Percentiles rank a stretch among this genome's conserved stretches.
Conservation (phyloP, 92 coral and sea anemone species). For the Pocillopora meandrina region DNA sequence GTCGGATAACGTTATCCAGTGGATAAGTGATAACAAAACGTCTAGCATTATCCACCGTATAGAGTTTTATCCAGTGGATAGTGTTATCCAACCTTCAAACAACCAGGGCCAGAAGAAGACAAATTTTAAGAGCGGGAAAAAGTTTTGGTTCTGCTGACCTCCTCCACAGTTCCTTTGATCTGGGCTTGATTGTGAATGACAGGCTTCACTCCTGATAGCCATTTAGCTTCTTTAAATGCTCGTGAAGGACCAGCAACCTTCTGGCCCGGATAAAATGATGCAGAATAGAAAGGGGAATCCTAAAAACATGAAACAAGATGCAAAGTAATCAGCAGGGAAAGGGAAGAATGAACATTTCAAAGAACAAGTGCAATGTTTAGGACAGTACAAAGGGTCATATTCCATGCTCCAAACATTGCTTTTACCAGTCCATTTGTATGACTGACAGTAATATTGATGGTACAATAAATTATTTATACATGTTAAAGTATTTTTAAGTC, state of each 20-base stretch:
- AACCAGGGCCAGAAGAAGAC: not conserved
- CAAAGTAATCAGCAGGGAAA: not conserved
- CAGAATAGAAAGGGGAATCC: slow-evolving; percentile 88
- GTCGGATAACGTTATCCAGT: no score
- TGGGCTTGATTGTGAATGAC: slow-evolving; percentile 70
- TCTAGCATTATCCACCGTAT: no score
- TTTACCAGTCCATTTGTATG: no score
- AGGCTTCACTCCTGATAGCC: slow-evolving; percentile 84
- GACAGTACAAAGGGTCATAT: no score
- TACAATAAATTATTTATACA: no score
- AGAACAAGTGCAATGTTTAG: not conserved
- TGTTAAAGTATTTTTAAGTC: not conserved
- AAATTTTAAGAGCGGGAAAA: not conserved
- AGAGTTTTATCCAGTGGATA: no score
- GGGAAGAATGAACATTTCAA: not conserved
- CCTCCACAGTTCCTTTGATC: slow-evolving; percentile 77
- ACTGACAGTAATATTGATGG: no score
- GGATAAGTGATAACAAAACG: no score
- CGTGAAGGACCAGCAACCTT: slow-evolving; percentile 78
- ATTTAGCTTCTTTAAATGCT: slow-evolving; percentile 77
- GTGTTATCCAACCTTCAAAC: not conserved
- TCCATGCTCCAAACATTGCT: no score
- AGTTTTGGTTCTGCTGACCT: slow-evolving; percentile 45
- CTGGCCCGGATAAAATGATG: slow-evolving; percentile 82
- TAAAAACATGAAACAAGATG: slow-evolving; percentile 8